Conservation (phyloP, 2,113 vertebrate species). For the Pachycephala philippinensis region DNA sequence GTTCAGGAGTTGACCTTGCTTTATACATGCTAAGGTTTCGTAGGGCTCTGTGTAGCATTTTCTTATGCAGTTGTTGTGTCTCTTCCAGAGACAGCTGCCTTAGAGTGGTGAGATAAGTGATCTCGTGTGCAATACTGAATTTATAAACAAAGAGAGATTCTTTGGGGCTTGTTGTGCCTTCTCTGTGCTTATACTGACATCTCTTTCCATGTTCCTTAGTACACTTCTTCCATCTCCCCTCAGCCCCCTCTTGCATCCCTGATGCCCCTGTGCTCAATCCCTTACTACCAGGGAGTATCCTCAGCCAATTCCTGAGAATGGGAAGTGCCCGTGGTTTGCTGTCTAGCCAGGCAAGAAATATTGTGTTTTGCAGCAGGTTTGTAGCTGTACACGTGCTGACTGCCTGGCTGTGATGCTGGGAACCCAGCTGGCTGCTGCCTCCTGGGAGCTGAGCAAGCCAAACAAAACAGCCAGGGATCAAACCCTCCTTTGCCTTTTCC, state of each 20-base stretch:
- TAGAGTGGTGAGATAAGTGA: neutral
- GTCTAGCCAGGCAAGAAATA: neutral
- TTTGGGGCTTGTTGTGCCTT: neutral
- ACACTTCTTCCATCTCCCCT: neutral
- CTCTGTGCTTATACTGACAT: neutral
- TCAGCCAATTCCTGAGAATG: neutral
- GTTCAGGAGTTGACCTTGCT: neutral
- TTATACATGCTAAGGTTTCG: neutral
- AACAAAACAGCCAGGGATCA: neutral
- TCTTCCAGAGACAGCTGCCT: neutral
- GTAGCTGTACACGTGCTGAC: accelerated
- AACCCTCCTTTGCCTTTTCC: neutral
- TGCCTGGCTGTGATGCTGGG: neutral
- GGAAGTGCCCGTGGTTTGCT: neutral
- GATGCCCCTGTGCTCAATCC: accelerated
- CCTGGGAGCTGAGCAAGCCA: neutral
- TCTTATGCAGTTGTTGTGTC: neutral
- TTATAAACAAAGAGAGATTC: neutral
- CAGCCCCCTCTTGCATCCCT: neutral
- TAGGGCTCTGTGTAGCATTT: neutral
- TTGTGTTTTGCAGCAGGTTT: neutral
- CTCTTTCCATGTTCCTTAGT: neutral
- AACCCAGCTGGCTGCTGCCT: neutral
- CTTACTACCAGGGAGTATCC: neutral
- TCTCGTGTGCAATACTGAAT: neutral